Conservation (phyloP, 2,113 vertebrate genomes). For the Felis catus region DNA sequence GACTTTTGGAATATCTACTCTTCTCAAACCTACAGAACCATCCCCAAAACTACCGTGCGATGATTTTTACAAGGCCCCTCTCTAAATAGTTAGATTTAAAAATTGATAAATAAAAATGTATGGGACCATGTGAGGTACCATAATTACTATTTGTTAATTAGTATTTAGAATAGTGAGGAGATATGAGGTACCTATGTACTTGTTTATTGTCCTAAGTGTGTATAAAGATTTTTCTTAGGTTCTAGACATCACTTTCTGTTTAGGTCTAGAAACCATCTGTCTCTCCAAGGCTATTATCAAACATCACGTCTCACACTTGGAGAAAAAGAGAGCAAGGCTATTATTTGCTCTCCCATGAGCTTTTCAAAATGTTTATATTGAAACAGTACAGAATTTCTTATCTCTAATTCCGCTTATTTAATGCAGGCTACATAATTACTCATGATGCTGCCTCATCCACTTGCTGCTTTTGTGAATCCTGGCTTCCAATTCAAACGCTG, state of each 20-base stretch:
- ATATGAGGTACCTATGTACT: not conserved
- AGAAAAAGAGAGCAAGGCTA: not conserved
- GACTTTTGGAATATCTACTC: not conserved
- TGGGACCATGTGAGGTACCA: not conserved
- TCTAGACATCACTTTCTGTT: not conserved
- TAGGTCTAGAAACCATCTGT: not conserved
- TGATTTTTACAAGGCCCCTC: not conserved
- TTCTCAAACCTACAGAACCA: not conserved
- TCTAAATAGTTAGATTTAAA: not conserved
- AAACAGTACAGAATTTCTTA: not conserved
- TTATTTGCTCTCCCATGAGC: not conserved
- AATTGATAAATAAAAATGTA: not conserved
- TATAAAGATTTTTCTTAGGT: not conserved
- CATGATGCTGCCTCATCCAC: not conserved
- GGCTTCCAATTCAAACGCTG: not conserved
- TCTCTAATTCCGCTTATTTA: not conserved
- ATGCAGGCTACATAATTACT: not conserved
- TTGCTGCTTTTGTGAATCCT: not conserved
- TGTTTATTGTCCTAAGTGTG: not conserved
- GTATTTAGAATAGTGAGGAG: not conserved
- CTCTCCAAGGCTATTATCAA: not conserved
- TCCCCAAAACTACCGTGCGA: not conserved
- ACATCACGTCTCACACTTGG: not conserved
- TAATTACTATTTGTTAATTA: not conserved
- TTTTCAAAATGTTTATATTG: not conserved